Evolutionary conservation across 2,888 invertebrate species (phyloP).

Genomic region (Dryobotodes eremita): DNA sequence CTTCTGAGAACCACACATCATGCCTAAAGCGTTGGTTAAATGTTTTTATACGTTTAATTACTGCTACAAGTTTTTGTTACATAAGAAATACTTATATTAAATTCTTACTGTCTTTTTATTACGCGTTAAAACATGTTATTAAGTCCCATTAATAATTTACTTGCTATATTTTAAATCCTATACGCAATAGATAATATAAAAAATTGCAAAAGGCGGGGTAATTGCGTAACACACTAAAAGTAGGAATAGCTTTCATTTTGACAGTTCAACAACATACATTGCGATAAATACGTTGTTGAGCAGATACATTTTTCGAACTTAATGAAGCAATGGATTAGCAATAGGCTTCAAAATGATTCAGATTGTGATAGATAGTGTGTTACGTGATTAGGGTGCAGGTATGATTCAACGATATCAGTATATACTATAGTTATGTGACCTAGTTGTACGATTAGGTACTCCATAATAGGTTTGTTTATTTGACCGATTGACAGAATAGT

Average conservation of each 20-base stretch:
- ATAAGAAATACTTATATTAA: not conserved
- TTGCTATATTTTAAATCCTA: not conserved
- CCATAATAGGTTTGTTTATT: not conserved
- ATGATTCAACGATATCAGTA: not conserved
- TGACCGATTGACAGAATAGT: not conserved
- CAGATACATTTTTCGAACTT: too few relatives aligned
- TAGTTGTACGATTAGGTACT: not conserved
- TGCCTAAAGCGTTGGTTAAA: not conserved
- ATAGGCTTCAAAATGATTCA: too few relatives aligned
- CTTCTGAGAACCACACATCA: constrained; percentile 26
- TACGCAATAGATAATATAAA: not conserved
- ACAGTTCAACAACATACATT: too few relatives aligned
- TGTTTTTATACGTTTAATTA: not conserved
- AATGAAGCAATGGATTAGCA: too few relatives aligned
- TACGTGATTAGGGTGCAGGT: not conserved
- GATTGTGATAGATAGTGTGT: too few relatives aligned
- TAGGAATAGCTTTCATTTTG: too few relatives aligned
- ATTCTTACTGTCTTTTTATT: constrained; percentile 5
- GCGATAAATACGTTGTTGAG: too few relatives aligned
- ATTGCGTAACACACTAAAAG: too few relatives aligned
- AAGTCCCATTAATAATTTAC: not conserved
- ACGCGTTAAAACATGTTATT: not conserved
- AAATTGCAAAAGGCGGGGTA: not conserved
- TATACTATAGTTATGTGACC: not conserved
- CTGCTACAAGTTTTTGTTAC: not conserved